A percentile compares a stretch with the other conserved stretches of the same genome.
Conservation (phyloP, 2,888 invertebrate species). For the Zeuzera pyrina region DNA sequence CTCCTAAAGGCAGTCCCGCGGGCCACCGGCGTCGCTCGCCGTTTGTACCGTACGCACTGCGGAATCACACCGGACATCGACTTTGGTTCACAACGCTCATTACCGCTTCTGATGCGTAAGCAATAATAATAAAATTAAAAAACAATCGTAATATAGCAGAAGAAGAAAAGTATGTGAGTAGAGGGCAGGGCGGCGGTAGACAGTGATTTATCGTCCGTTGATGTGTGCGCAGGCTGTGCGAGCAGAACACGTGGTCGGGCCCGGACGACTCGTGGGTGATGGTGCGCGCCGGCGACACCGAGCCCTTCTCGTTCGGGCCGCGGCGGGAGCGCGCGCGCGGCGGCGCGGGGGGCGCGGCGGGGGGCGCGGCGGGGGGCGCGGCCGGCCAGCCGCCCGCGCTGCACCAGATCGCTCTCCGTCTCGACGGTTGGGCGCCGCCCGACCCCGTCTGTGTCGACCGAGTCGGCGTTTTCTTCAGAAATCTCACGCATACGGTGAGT, state of each 20-base stretch:
- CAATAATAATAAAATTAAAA: constrained; percentile 11
- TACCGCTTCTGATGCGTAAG: constrained; percentile 76
- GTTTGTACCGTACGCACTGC: constrained; percentile 94
- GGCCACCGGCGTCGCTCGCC: constrained; percentile 85
- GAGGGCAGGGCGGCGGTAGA: not conserved
- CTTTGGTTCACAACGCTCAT: constrained; percentile 90
- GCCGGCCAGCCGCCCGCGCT: constrained; percentile 82
- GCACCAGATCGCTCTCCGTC: constrained; percentile 90
- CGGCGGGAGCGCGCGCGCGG: constrained; percentile 76
- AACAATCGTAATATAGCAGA: not conserved
- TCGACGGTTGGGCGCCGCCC: constrained; percentile 91
- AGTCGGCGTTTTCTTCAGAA: constrained; percentile 94
- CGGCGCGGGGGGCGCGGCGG: constrained; percentile 74
- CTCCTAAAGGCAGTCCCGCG: constrained; percentile 68
- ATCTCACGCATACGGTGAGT: constrained; percentile 40
- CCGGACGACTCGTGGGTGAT: constrained; percentile 78
- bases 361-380: constrained; percentile 78
- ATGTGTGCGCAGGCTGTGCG: constrained; percentile 24
- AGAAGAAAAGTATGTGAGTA: not conserved
- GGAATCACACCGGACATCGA: constrained; percentile 91
- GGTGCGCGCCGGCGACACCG: constrained; percentile 82
- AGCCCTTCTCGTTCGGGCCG: constrained; percentile 89
- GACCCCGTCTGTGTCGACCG: constrained; percentile 95
- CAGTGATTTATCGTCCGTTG: not conserved
- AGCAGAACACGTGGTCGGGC: constrained; percentile 29